These are phyloP conservation scores for Stigmatopora nigra DNA, from an alignment of 2,113 vertebrate species.

Conservation along the genomic window DNA sequence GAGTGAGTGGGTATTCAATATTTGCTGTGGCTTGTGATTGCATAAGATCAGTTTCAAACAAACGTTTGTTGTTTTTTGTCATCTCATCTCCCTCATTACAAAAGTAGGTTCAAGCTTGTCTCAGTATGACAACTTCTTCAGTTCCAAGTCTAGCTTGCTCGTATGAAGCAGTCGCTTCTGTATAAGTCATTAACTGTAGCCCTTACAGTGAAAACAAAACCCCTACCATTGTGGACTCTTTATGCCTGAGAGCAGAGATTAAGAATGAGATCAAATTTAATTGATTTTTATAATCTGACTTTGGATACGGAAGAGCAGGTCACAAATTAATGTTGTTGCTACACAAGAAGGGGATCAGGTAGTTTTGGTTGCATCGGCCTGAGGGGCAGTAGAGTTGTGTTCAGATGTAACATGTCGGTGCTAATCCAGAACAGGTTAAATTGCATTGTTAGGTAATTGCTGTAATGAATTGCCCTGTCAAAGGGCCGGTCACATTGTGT, in stretches of 20 bases:
- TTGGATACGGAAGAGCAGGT: constrained; percentile 36
- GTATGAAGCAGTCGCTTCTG: no score
- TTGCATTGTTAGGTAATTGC: constrained; percentile 31
- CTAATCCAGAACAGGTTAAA: constrained; percentile 47
- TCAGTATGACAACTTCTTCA: no score
- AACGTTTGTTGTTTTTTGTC: no score
- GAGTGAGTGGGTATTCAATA: no score
- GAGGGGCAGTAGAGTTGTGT: constrained; percentile 44
- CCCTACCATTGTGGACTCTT: constrained; percentile 5
- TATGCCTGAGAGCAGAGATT: constrained; percentile 42
- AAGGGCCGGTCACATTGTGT: constrained; percentile 13
- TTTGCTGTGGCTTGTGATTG: no score
- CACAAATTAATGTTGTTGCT: constrained; percentile 59
- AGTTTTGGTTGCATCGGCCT: constrained; percentile 34
- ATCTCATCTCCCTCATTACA: no score
- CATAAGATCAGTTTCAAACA: no score
- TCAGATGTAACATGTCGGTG: constrained; percentile 41
- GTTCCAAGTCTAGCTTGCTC: no score
- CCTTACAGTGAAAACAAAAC: no score
- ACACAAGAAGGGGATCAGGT: constrained; percentile 51
- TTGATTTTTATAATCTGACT: constrained; percentile 61
- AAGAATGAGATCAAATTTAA: constrained; percentile 50
- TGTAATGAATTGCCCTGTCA: constrained; percentile 46
- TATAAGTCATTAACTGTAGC: no score
- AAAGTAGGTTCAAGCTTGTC: no score